phyloP scores from a whole-genome alignment of 1,140 invertebrate species.

The Diploscapter pachys region DNA sequence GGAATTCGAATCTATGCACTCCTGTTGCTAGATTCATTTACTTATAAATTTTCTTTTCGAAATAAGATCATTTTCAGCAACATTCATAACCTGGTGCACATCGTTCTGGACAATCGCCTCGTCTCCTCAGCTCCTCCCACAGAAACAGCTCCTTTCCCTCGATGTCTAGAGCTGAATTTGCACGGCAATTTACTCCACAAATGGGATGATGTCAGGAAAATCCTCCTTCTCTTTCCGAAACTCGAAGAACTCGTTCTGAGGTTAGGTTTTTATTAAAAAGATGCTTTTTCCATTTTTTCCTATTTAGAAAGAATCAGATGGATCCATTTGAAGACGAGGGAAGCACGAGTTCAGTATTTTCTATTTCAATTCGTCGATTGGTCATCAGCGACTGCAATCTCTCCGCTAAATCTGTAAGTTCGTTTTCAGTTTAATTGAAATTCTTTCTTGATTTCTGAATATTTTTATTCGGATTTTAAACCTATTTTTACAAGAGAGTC shows the following conservation, averaged over 20 bases:
- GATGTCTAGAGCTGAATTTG: slow-evolving; percentile 33
- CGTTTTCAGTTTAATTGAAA: no score
- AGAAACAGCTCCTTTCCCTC: slow-evolving; percentile 11
- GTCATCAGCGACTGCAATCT: slow-evolving; percentile 28
- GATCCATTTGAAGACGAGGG: slow-evolving; percentile 11
- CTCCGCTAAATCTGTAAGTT: slow-evolving; percentile 18
- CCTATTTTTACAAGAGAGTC: no score
- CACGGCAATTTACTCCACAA: slow-evolving; percentile 33
- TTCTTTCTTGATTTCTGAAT: no score
- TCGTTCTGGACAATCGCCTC: slow-evolving; percentile 32
- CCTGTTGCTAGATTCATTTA: no score
- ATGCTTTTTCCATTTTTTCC: background rate
- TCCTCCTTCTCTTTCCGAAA: slow-evolving; percentile 25
- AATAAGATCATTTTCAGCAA: slow-evolving; percentile 9
- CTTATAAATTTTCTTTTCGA: no score
- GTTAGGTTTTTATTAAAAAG: slow-evolving; percentile 11
- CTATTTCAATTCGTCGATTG: background rate
- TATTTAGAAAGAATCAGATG: slow-evolving; percentile 27
- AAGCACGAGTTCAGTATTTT: background rate
- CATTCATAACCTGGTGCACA: slow-evolving; percentile 17
- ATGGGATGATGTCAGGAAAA: slow-evolving; percentile 26
- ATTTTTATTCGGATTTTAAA: no score
- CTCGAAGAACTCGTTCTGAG: slow-evolving; percentile 24
- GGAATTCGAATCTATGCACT: no score
- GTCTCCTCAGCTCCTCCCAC: slow-evolving; percentile 15